Evolutionary conservation across 2,797 vertebrate genomes (phyloP).

Genomic region (Poliocrania exsul): DNA sequence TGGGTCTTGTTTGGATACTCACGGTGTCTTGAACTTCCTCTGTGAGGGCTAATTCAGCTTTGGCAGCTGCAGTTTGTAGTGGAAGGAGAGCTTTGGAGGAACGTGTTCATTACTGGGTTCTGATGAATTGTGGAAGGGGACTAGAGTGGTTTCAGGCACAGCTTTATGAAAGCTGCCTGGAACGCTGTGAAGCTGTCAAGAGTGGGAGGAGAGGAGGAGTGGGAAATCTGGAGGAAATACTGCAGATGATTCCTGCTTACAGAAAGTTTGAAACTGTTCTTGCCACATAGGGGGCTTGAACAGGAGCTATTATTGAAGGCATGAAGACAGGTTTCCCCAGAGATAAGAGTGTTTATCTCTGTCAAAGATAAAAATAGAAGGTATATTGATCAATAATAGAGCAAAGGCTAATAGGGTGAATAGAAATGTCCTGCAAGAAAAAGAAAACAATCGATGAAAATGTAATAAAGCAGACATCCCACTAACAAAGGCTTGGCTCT

Average conservation of each 20-base stretch:
- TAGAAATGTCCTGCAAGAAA: not conserved
- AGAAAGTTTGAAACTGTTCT: not conserved
- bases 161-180: not conserved
- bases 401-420: not conserved
- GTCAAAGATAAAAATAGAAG: not conserved
- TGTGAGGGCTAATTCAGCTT: not conserved
- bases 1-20: not conserved
- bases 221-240: not conserved
- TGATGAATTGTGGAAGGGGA: not conserved
- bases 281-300: not conserved
- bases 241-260: not conserved
- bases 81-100: not conserved
- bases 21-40: not conserved
- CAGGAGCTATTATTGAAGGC: not conserved
- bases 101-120: not conserved
- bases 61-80: not conserved
- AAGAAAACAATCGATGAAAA: not conserved
- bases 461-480: not conserved
- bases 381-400: not conserved
- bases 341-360: not conserved
- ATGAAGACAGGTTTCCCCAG: not conserved
- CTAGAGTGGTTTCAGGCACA: not conserved
- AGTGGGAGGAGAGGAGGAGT: not conserved
- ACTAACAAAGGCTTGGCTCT: not conserved
- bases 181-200: not conserved